Percentiles rank a stretch among this genome's conserved stretches.
These are phyloP conservation scores for Scyliorhinus canicula DNA, from an alignment of 2,797 vertebrate species.

Conservation along the genomic window DNA sequence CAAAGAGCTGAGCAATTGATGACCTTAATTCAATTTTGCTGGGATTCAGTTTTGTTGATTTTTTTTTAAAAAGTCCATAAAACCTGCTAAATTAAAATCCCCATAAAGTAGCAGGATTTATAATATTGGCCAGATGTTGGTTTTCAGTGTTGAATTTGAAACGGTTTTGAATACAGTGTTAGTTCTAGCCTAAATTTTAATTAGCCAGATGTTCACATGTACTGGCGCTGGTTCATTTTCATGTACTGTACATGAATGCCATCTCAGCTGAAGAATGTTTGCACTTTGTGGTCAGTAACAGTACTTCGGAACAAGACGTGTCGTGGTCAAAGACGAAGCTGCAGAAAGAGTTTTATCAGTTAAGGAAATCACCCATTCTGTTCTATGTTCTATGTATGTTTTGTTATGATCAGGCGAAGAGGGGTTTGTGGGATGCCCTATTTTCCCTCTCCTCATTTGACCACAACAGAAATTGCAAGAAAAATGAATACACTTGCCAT, in stretches of 20 bases:
- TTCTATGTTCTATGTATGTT: too few relatives aligned
- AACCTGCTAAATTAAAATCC: constrained; percentile 15
- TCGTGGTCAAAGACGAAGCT: background rate
- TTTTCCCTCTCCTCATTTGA: too few relatives aligned
- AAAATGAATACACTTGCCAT: too few relatives aligned
- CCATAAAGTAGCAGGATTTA: background rate
- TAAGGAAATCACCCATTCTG: background rate
- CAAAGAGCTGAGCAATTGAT: background rate
- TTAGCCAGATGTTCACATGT: background rate
- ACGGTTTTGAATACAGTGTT: background rate
- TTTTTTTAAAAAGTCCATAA: background rate
- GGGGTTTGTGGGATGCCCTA: too few relatives aligned
- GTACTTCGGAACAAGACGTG: background rate
- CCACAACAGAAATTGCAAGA: too few relatives aligned
- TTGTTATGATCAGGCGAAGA: background rate
- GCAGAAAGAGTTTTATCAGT: background rate
- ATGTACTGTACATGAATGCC: background rate
- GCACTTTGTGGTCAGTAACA: background rate
- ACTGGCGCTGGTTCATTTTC: background rate
- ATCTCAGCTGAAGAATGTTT: background rate
- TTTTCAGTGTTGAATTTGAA: background rate
- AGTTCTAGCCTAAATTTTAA: background rate
- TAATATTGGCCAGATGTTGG: background rate
- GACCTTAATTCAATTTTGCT: background rate
- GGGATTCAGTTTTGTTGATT: background rate